A percentile compares a stretch with the other conserved stretches of the same genome.
Evolutionary conservation across 2,797 vertebrate genomes (phyloP).

Genomic region (Artibeus jamaicensis): DNA sequence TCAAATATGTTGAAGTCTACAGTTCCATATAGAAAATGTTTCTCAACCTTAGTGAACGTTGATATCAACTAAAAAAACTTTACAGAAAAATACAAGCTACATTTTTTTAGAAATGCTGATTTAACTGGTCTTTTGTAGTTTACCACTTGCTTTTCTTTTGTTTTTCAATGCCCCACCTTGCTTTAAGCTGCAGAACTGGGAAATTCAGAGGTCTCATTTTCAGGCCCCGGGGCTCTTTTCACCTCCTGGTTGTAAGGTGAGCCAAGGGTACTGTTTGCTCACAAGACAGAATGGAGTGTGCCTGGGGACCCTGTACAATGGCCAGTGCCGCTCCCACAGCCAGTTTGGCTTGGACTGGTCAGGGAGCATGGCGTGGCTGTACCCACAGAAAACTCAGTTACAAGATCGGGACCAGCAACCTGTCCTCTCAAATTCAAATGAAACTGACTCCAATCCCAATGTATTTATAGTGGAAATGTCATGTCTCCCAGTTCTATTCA

Average conservation of each 20-base stretch:
- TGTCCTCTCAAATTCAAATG: not conserved
- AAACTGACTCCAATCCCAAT: not conserved
- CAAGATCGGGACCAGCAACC: not conserved
- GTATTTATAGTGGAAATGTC: not conserved
- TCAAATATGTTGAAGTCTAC: not conserved
- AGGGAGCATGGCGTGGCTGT: rapidly evolving
- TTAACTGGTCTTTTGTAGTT: not conserved
- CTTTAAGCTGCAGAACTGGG: not conserved
- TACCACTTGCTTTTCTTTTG: not conserved
- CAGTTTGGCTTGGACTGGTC: no score
- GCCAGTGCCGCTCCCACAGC: not conserved
- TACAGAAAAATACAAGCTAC: not conserved
- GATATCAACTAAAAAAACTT: not conserved
- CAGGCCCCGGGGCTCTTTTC: not conserved
- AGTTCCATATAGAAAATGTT: not conserved
- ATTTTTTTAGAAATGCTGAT: not conserved
- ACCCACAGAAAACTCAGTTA: not conserved
- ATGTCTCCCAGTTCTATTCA: not conserved
- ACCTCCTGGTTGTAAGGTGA: not conserved
- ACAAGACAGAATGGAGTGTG: not conserved
- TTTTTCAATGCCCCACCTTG: not conserved
- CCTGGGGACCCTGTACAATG: rapidly evolving
- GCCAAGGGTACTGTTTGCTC: not conserved
- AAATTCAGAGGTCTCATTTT: not conserved
- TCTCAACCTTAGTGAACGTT: not conserved